A percentile compares a stretch with the other conserved stretches of the same genome.
phyloP scores from a whole-genome alignment of 2,797 vertebrate species.

The Loris lydekkerianus region DNA sequence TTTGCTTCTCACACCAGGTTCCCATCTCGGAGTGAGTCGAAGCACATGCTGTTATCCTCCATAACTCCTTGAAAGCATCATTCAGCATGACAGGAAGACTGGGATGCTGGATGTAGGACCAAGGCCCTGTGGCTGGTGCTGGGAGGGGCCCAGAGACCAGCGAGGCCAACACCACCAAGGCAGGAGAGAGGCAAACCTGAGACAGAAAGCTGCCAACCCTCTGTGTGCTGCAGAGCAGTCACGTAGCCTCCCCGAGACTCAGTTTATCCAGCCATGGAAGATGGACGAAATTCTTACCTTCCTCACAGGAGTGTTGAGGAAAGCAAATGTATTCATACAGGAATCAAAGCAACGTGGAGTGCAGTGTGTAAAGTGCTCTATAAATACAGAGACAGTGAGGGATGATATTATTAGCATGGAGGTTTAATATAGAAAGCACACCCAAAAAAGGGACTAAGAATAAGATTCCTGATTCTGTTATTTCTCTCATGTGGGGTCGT shows the following conservation, averaged over 20 bases:
- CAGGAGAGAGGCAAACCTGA: background rate
- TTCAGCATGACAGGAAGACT: background rate
- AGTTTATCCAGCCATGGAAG: slow-evolving; percentile 12
- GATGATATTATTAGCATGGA: background rate
- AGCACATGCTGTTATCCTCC: background rate
- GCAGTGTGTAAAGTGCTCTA: background rate
- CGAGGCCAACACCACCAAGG: background rate
- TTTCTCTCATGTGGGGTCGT: background rate
- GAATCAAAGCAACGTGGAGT: background rate
- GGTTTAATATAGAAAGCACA: slow-evolving; percentile 5
- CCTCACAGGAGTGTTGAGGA: background rate
- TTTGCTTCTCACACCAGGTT: background rate
- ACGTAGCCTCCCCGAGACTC: background rate
- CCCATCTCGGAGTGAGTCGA: background rate
- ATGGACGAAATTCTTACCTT: background rate
- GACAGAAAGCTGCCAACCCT: background rate
- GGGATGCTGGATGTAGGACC: background rate
- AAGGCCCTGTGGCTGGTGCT: background rate
- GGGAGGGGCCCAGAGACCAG: background rate
- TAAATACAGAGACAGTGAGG: background rate
- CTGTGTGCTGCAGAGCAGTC: background rate
- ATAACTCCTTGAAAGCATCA: slow-evolving; percentile 15
- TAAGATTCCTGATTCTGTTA: background rate
- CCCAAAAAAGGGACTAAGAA: background rate
- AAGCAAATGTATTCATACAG: background rate